Evolutionary conservation across 1,140 invertebrate genomes (phyloP).

Genomic region (Cherax destructor): DNA sequence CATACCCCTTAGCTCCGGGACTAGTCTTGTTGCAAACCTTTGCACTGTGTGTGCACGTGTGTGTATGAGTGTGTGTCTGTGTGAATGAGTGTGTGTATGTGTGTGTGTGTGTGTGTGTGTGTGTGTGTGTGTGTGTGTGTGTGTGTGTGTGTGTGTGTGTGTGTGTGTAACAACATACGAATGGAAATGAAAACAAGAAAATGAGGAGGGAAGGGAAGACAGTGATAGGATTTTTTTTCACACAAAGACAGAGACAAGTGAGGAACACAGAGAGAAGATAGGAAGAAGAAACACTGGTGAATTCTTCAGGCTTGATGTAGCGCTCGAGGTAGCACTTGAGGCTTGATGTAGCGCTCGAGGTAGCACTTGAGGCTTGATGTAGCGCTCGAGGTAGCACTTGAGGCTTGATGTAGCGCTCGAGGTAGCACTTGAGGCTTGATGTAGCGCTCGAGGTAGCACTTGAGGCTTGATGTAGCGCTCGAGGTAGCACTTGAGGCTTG

Average conservation of each 20-base stretch:
- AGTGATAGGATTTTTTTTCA: no score
- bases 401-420: not conserved
- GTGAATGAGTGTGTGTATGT: not conserved
- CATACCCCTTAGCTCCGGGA: no score
- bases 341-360: not conserved
- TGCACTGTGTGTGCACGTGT: not conserved
- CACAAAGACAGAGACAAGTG: not conserved
- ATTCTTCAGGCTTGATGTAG: no score
- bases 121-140: slow-evolving; percentile 9
- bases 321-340: no score
- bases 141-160: slow-evolving; percentile 4
- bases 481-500: not conserved
- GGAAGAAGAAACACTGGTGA: not conserved
- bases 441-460: not conserved
- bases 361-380: not conserved
- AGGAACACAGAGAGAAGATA: not conserved
- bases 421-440: not conserved
- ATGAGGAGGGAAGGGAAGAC: no score
- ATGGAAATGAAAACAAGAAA: no score
- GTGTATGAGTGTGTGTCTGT: not conserved
- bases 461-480: no score
- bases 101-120: slow-evolving; percentile 5
- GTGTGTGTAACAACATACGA: not conserved
- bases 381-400: not conserved
- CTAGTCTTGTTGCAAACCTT: no score